Evolutionary conservation across 2,888 invertebrate species (phyloP).

Genomic region (Dryococelus australis): DNA sequence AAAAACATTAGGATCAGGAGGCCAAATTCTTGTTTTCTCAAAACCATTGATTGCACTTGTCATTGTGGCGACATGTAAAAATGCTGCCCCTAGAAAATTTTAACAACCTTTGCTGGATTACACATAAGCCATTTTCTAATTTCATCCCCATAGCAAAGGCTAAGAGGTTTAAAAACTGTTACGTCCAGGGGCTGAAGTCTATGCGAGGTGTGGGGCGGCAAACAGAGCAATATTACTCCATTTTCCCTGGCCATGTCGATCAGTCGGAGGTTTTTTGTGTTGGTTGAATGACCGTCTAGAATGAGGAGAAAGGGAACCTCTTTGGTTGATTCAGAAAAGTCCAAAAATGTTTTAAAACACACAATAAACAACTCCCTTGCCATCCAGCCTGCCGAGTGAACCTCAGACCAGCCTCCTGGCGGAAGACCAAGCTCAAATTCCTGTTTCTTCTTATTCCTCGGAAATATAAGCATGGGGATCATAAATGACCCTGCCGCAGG

Average conservation of each 20-base stretch:
- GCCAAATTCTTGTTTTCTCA: not conserved
- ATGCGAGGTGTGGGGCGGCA: constrained; percentile 1
- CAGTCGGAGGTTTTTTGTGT: not conserved
- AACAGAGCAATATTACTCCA: constrained; percentile 12
- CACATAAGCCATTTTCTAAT: not conserved
- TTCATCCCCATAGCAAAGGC: constrained; percentile 23
- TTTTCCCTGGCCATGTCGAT: constrained; percentile 20
- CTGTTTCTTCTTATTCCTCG: not conserved
- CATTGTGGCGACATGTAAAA: not conserved
- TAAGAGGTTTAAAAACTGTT: not conserved
- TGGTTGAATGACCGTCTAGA: not conserved
- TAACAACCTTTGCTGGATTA: constrained; percentile 7
- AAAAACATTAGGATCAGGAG: no score
- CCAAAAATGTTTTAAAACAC: not conserved
- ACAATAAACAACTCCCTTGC: not conserved
- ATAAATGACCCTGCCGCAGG: constrained; percentile 19
- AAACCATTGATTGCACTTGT: not conserved
- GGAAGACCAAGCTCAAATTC: not conserved
- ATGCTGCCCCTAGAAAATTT: not conserved
- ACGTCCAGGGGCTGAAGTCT: constrained; percentile 12
- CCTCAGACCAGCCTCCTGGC: not conserved
- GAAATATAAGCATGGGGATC: constrained; percentile 18
- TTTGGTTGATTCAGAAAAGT: not conserved
- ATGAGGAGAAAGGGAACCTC: no score
- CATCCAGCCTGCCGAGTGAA: not conserved